Base-by-base conservation (phyloP, 2,888 invertebrate genomes). In the Andrena flavipes region DNA sequence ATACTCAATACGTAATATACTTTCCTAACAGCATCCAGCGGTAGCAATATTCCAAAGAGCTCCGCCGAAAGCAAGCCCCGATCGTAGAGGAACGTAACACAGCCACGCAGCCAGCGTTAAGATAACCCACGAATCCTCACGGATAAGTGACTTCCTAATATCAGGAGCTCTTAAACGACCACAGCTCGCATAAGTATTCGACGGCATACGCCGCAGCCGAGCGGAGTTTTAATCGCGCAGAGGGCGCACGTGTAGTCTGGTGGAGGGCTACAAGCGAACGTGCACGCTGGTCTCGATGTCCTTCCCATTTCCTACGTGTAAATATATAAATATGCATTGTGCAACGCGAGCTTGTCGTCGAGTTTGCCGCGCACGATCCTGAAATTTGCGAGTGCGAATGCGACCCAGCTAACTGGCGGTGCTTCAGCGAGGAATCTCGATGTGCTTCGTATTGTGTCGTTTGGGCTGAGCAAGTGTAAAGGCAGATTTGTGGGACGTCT, bases 291-390 rank as follows among this genome's bases (percentile, higher is more conserved):
- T 20, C 63, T 56, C 54, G 59, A 67, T 56, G 23, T 73, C 73
- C 56, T 23, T 6, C 35, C 23, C 13, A 51, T 54, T 73, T 60
- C 30, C 33, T 30, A 20, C 10, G 48, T 49, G 71, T 56, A 76
- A 71, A 72, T 71, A 72, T 70, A 76, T 76, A 76, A 76, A 76
- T 72, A 76, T 71, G 71, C 63, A 76, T 76, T 49, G 70, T 54
- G 70, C 63, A 33, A 60, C 59, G 67, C 23, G 33, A 74, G 59
- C 59, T 68, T 49, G 56, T 74, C 42, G 73, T 30, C 59, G 30
- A 74, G 49, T 62, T 60, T 60, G 35, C 56, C 26, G 2, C 42
- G 13, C 8, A 29, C 51, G 69, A 62, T 62, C 23, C 30, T 1
- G 42, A 48, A 59, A 67, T 54, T 68, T n/a, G 23, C n/a, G 42